These are phyloP conservation scores for Aphodius granarius DNA, from an alignment of 2,888 invertebrate genomes.

Conservation along the genomic window DNA sequence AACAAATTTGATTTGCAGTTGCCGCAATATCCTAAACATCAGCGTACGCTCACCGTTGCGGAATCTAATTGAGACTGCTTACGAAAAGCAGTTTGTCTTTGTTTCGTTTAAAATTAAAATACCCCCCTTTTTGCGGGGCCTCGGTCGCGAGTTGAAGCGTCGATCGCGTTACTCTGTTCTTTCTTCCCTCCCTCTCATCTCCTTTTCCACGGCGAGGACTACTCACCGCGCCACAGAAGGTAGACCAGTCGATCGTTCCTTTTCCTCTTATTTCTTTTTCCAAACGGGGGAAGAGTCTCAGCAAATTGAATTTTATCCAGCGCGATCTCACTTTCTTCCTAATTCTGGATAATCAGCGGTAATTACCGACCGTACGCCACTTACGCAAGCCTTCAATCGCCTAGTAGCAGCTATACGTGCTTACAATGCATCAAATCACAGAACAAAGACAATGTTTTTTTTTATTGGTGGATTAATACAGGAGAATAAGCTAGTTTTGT, in stretches of 20 bases:
- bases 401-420: neutral
- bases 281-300: neutral
- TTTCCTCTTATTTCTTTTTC: neutral
- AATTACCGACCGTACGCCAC: neutral
- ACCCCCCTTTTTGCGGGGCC: constrained; percentile 25
- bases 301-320: neutral
- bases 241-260: neutral
- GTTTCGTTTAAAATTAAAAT: constrained; percentile 30
- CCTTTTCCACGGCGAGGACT: too few relatives aligned
- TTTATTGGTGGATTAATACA: neutral
- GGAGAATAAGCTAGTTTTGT: too few relatives aligned
- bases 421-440: neutral
- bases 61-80: constrained; percentile 28
- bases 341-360: neutral
- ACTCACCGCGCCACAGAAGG: neutral
- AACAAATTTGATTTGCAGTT: neutral
- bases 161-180: neutral
- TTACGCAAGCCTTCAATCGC: neutral
- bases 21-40: neutral
- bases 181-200: neutral
- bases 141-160: neutral
- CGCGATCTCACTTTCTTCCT: neutral
- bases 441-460: neutral
- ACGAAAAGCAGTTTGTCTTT: constrained; percentile 26
- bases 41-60: constrained; percentile 23